These are phyloP conservation scores for Macropodus opercularis DNA, from an alignment of 2,797 vertebrate species.

Conservation along the genomic window DNA sequence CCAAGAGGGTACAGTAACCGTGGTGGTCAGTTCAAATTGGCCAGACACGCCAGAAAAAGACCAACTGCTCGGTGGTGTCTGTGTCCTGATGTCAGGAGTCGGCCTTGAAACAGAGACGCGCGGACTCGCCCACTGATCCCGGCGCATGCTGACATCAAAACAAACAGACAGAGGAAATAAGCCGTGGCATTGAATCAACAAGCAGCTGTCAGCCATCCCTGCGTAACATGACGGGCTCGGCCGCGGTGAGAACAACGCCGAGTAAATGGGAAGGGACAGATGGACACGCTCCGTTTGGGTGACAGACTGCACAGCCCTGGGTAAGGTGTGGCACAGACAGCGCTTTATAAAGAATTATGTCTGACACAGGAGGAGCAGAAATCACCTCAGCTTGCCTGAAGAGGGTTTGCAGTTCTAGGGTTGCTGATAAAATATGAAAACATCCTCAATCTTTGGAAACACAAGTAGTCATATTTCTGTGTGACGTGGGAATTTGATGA, in stretches of 20 bases:
- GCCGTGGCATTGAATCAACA: constrained; percentile 71
- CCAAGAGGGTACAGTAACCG: background rate
- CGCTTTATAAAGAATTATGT: constrained; percentile 64
- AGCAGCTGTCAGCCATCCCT: constrained; percentile 76
- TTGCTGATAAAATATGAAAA: constrained; percentile 43
- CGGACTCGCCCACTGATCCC: constrained; percentile 54
- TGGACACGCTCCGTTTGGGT: constrained; percentile 69
- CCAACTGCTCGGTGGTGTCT: constrained; percentile 30
- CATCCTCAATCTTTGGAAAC: constrained; percentile 20
- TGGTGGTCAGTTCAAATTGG: constrained; percentile 15
- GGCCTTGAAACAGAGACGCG: constrained; percentile 51
- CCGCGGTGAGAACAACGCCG: constrained; percentile 50
- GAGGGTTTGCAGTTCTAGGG: constrained; percentile 17
- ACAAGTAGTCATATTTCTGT: constrained; percentile 19
- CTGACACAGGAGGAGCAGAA: constrained; percentile 42
- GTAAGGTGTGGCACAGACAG: constrained; percentile 65
- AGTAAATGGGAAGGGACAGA: constrained; percentile 68
- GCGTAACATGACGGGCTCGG: constrained; percentile 57
- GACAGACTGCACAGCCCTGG: constrained; percentile 64
- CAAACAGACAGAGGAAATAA: constrained; percentile 79
- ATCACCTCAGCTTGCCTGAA: constrained; percentile 44
- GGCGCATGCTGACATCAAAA: constrained; percentile 72
- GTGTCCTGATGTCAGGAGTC: constrained; percentile 42
- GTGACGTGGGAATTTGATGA: constrained; percentile 42
- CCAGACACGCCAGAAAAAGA: constrained; percentile 38